phyloP scores from a whole-genome alignment of 37 sponge, comb jelly and placozoan genomes.

The Beroe forskalii region DNA sequence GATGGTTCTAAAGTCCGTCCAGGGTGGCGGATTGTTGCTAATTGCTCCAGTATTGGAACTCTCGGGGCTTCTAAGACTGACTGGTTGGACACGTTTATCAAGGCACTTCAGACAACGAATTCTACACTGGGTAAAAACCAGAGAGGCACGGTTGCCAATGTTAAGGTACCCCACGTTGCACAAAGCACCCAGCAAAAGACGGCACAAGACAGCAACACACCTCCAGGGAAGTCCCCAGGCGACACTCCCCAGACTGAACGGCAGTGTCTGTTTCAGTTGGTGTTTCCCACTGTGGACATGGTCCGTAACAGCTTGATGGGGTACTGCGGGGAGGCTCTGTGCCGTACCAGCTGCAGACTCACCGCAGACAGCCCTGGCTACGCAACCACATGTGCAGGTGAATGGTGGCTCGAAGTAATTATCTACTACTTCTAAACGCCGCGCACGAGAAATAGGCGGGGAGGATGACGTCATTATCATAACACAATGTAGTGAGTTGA shows the following conservation, averaged over 20 bases:
- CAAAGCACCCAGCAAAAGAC: background rate
- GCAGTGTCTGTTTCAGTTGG: constrained; percentile 32
- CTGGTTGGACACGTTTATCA: constrained; percentile 73
- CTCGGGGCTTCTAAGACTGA: constrained; percentile 71
- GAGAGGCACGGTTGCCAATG: no score
- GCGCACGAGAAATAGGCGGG: no score
- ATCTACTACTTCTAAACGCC: no score
- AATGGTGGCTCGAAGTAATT: no score
- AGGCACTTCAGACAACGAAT: background rate
- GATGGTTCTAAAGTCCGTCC: constrained; percentile 16
- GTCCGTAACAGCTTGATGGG: constrained; percentile 80
- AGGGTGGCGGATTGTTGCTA: constrained; percentile 83
- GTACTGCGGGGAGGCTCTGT: constrained; percentile 75
- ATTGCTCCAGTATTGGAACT: constrained; percentile 91
- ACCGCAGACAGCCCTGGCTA: constrained; percentile 77
- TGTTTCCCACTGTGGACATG: constrained; percentile 89
- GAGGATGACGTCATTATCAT: no score
- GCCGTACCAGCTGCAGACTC: constrained; percentile 76
- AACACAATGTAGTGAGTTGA: no score
- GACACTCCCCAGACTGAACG: constrained; percentile 64
- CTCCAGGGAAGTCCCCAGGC: background rate
- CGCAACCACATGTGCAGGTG: constrained; percentile 22
- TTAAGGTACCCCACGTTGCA: background rate
- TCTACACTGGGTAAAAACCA: no score
- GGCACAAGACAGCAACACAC: background rate